A percentile compares a stretch with the other conserved stretches of the same genome.
Evolutionary conservation across 2,113 vertebrate genomes (phyloP).

Genomic region (Furnarius figulus): DNA sequence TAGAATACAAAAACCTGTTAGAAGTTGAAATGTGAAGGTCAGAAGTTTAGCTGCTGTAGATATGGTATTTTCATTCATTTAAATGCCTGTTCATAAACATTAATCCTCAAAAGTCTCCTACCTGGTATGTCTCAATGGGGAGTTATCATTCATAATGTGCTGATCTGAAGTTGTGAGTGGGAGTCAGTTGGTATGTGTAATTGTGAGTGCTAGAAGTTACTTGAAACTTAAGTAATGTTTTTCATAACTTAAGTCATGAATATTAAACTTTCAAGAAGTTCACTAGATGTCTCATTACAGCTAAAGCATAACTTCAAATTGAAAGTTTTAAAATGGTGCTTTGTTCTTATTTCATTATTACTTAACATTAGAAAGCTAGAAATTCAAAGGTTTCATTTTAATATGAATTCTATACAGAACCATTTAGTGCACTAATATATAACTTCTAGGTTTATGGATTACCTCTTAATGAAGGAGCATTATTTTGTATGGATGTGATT

Average conservation of each 20-base stretch:
- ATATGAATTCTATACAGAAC: background rate
- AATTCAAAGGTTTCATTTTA: background rate
- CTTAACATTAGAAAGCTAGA: background rate
- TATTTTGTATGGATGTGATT: background rate
- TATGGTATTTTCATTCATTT: background rate
- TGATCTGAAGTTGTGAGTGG: background rate
- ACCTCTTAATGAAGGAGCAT: background rate
- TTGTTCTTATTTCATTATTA: background rate
- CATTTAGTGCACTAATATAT: background rate
- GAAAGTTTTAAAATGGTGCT: background rate
- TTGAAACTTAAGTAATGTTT: background rate
- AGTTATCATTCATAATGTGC: background rate
- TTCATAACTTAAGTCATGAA: background rate
- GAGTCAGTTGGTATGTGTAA: background rate
- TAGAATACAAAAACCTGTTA: background rate
- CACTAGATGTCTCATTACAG: background rate
- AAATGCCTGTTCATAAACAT: background rate
- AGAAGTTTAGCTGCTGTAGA: background rate
- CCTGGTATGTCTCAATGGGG: background rate
- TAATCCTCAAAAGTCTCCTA: background rate
- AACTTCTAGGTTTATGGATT: background rate
- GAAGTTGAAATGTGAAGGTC: background rate
- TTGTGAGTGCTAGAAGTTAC: background rate
- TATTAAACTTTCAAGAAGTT: background rate
- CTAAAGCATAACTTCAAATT: background rate